Evolutionary conservation across 2,797 vertebrate species (phyloP), one percentile per base, ranked within the genome.

Genomic region (Smutsia temminckii): DNA sequence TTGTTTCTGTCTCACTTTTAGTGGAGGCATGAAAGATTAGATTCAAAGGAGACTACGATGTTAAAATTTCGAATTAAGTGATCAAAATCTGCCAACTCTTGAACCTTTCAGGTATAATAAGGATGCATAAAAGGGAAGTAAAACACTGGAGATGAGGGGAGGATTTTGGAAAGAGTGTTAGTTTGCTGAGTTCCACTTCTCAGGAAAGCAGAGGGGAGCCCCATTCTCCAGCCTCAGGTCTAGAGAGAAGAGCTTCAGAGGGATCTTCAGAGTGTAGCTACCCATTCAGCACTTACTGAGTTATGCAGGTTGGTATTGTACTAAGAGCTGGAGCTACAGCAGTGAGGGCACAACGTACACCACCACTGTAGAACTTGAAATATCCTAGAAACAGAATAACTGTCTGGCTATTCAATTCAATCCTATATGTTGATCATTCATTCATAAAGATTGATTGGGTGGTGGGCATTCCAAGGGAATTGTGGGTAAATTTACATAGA

Each of bases 351-450:
- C 17, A 8, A 0, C 20, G 29, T 40, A 68, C 32, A 2, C 9
- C 11, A 18, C 20, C 14, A 34, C 2, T 27, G 14, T 1, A 32
- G 66, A 59, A 23, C 0, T 2, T 55, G 7, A 12, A 8, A 18
- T 42, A 46, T 57, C 57, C 79, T 55, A 17, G 46, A 23, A 21
- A 34, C n/a, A 74, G 37, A 57, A 32, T 6, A 21, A 29, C 21
- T 21, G 5, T 64, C 37, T 72, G 61, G 12, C 46, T 69, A 5
- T 40, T 63, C 16, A 51, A 3, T 37, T 63, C 37, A 34, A 64
- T 94, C 81, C 32, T 34, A 64, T 55, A 40, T 40, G 8, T 18
- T 71, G 64, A 68, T 94, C 18, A 18, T 79, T 95, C 16, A 11
- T 53, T 91, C 27, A 17, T 53, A 51, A 92, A 55, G 71, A 78